Evolutionary conservation across 2,113 vertebrate genomes (phyloP).

Genomic region (Bucco capensis): DNA sequence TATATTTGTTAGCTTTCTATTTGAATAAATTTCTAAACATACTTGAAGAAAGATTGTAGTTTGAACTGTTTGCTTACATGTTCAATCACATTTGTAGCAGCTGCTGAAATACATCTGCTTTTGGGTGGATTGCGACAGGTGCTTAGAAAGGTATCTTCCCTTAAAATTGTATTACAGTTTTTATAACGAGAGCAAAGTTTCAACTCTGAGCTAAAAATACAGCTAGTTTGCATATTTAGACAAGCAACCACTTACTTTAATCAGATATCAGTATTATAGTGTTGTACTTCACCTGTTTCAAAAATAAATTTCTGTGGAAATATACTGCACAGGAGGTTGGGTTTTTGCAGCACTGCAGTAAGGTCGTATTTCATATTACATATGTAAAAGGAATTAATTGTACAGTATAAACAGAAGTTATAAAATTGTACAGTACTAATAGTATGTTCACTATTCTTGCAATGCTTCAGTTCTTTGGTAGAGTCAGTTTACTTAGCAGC

Average conservation of each 20-base stretch:
- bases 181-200: neutral
- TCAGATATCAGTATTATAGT: neutral
- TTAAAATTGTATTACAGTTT: neutral
- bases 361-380: neutral
- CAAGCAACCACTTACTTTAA: constrained; percentile 31
- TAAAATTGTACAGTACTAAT: neutral
- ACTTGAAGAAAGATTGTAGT: neutral
- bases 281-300: neutral
- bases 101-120: neutral
- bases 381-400: neutral
- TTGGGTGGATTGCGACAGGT: neutral
- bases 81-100: neutral
- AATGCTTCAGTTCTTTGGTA: neutral
- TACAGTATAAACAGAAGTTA: neutral
- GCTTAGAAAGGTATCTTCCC: neutral
- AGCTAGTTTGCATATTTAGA: constrained; percentile 16
- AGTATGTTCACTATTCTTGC: neutral
- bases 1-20: neutral
- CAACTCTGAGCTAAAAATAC: neutral
- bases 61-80: neutral
- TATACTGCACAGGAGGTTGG: neutral
- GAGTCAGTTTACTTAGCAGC: neutral
- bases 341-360: neutral
- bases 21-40: neutral
- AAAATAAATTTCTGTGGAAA: constrained; percentile 26